A percentile compares a stretch with the other conserved stretches of the same genome.
Conservation (phyloP, 2,888 invertebrate species). For the Merodon equestris region DNA sequence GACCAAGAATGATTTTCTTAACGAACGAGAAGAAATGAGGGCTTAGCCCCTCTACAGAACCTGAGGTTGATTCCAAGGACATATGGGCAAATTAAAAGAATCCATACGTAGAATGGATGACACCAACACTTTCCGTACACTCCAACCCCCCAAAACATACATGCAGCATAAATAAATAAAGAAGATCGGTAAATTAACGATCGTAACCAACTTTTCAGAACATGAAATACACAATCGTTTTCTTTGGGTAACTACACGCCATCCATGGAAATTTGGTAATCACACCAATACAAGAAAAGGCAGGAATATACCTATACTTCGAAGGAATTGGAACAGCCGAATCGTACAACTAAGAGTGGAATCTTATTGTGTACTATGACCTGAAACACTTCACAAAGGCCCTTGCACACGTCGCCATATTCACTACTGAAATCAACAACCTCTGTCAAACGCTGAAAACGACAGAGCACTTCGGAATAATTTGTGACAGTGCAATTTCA, state of each 20-base stretch:
- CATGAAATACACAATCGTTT: not conserved
- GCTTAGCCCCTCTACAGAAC: too few relatives aligned
- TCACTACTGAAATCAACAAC: conserved; percentile 10
- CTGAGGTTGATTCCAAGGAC: too few relatives aligned
- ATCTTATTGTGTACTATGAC: conserved; percentile 15
- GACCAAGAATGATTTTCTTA: not conserved
- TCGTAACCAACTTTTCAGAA: not conserved
- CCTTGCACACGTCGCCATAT: not conserved
- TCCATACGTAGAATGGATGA: not conserved
- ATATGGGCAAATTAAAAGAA: not conserved
- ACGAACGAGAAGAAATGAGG: not conserved
- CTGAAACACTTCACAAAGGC: not conserved
- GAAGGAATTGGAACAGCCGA: conserved; percentile 11
- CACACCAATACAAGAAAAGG: not conserved
- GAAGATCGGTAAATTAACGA: not conserved
- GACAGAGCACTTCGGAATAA: conserved; percentile 3
- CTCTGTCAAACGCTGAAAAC: conserved; percentile 1
- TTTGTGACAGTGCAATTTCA: conserved; percentile 10
- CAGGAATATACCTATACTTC: conserved; percentile 21
- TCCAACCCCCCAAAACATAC: not conserved
- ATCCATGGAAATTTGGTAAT: too few relatives aligned
- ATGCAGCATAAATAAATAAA: too few relatives aligned
- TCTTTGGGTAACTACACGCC: not conserved
- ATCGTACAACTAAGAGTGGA: conserved; percentile 12
- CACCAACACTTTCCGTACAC: not conserved